Evolutionary conservation across 2,888 invertebrate species (phyloP), one percentile per base, ranked within the genome.

Genomic region (Fragum whitleyi): DNA sequence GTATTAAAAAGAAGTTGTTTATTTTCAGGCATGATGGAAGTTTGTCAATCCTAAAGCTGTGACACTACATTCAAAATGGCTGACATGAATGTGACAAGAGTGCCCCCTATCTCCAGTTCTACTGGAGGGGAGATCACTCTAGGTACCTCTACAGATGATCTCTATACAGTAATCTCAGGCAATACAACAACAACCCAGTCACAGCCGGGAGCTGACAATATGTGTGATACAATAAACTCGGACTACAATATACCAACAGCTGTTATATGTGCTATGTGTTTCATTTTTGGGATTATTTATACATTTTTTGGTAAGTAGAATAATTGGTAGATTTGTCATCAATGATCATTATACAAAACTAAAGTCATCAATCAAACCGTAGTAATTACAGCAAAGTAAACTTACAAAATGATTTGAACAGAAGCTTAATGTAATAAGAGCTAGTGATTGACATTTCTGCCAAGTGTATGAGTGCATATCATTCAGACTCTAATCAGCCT

Each of bases 261-360:
- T 79, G 94, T 96, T 79, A 95, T 96, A 84, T 96, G 96, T 93
- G 95, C 96, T 81, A 95, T 96, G 95, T 96, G 96, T 92, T 96
- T 96, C 87, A 95, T 96, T 57, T 97, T 97, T 94, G 97, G 97
- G 80, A 96, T 97, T 87, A 96, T 97, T 77, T 97, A 97, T 93
- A 97, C 97, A 83, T 95, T 97, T 86, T 96, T 97, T 93, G 97
- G 97, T 97, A 94, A 96, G 96, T 95, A 65, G 9, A 36, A 36
- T 9, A 36, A 9, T 36, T 6, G 32, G 9, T 36, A 36, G n/a
- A n/a, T 21, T n/a, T 39, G 39, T 26, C 26, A 67, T 19, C 16
- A 47, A 47, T 47, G 16, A 47, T 47, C n/a, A n/a, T n/a, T n/a
- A n/a, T n/a, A n/a, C n/a, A n/a, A n/a, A n/a, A n/a, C n/a, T n/a